Evolutionary conservation across 1,140 invertebrate species (phyloP), one percentile per base, ranked within the genome.

Genomic region (Piezodorus guildinii): DNA sequence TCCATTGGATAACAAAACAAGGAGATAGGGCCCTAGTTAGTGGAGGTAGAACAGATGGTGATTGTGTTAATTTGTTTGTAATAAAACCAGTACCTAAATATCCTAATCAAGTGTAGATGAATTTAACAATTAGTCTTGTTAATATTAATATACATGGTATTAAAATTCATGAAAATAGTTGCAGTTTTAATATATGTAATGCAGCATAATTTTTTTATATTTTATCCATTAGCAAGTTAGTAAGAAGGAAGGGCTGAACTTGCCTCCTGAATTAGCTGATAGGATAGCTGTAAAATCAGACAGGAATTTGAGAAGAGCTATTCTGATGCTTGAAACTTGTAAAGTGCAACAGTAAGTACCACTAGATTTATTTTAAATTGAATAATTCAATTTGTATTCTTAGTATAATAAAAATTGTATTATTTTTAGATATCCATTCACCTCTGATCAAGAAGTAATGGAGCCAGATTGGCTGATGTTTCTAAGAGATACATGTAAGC

Each of bases 381-480:
- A 45, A 5, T 17, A 49, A 14, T 43, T 17, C 15, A 58, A 23
- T 15, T 17, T 43, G 14, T 30, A 58, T 56, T 23, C 44, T 62
- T 17, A 45, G 59, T 44, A 21, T 21, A 49, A 17, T 49, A 19
- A 5, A 10, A 49, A n/a, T n/a, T n/a, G n/a, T 10, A n/a, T 49
- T 14, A 39, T 67, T 69, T 65, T 73, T 65, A 83, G 80, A 43
- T 91, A 91, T 76, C 90, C 91, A 54, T 93, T 95, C 68, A 85
- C 81, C n/a, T 68, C 75, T 12, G 83, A 91, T 72, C 92, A 94
- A 75, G 82, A 86, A 63, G 83, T 98, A 44, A 78, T 83, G 1
- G 85, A 91, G 71, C 87, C 94, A 6, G 95, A 98, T 77, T 99
- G 96, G 96, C 87, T 95, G 75, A 72, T 85, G 2, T 98, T 87